Base-by-base conservation (phyloP, 2,113 vertebrate genomes). In the Mastomys natalensis region DNA sequence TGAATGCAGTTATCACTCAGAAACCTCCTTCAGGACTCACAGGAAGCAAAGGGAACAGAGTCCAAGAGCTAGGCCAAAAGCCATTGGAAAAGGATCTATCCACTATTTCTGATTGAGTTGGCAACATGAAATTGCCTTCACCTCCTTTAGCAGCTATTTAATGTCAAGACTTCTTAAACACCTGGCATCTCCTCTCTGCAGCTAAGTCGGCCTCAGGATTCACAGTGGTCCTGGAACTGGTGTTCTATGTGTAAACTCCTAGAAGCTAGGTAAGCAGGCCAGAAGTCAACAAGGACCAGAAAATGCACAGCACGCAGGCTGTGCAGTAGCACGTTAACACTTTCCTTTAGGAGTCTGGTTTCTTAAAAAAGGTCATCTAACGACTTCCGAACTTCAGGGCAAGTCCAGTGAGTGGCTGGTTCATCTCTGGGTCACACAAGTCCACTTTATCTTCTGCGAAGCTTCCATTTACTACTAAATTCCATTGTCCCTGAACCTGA, bases 401-500 rank as follows among this genome's bases (percentile, higher is more conserved):
- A 66, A 70, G 62, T 55, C 17, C 13, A 53, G 29, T 5, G 26
- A 58, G 8, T 70, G 10, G 48, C 26, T 40, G n/a, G 24, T 12
- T 19, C 24, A 10, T 40, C 37, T 10, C 6, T 26, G 22, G 5
- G 70, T 55, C 53, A 31, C 62, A 78, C 53, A 78, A 43, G 45
- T 3, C 17, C 0, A 55, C 9, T 48, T 45, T 1, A 34, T 3
- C 12, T 55, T 22, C 16, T 29, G 6, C n/a, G 19, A n/a, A 12
- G 17, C 31, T 87, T 53, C 34, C 16, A 37, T 43, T 87, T 16
- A 4, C 1, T 7, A 45, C 16, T 24, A 26, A 10, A 76, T 2
- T 19, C 0, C 3, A 60, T 1, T 16, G 45, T 7, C 34, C 22
- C 53, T 9, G 2, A 22, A 7, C 13, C 40, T 9, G 7, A 58